Percentiles rank a stretch among this genome's conserved stretches.
phyloP scores from a whole-genome alignment of 2,888 invertebrate species.

The Oasisia sp. region DNA sequence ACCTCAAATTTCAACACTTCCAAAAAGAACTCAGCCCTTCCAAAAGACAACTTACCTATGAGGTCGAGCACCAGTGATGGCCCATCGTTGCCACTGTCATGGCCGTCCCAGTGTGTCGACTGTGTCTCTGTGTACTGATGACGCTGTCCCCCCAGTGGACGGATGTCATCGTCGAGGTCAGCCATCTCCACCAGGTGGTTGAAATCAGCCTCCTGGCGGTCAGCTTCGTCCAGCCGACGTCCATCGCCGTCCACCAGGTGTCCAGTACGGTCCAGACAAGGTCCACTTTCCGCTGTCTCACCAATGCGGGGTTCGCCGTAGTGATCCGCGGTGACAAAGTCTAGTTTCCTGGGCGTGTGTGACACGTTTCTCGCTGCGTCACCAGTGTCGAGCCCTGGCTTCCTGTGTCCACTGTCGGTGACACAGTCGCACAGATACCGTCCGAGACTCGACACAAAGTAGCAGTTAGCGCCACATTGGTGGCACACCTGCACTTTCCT shows the following conservation, averaged over 20 bases:
- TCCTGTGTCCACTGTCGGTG: background rate
- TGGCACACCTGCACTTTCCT: background rate
- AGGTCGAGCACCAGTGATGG: background rate
- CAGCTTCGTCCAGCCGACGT: background rate
- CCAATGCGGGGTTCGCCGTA: background rate
- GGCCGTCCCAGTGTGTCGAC: background rate
- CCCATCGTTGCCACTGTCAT: background rate
- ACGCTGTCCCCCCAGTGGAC: background rate
- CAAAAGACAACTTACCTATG: background rate
- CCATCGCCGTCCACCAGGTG: background rate
- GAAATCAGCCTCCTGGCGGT: background rate
- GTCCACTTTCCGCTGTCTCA: background rate
- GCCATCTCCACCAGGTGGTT: slow-evolving; percentile 12
- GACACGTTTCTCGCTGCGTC: background rate
- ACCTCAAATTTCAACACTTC: too few species aligned
- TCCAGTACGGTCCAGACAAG: background rate
- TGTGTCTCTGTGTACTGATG: background rate
- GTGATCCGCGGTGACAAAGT: background rate
- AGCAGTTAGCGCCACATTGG: background rate
- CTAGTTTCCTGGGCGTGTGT: slow-evolving; percentile 6
- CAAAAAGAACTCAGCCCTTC: too few species aligned
- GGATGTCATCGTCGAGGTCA: background rate
- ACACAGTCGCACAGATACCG: background rate
- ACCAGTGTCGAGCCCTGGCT: background rate
- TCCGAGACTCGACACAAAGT: background rate